Conservation (phyloP, 2,888 invertebrate genomes). For the Argyresthia albistria region DNA sequence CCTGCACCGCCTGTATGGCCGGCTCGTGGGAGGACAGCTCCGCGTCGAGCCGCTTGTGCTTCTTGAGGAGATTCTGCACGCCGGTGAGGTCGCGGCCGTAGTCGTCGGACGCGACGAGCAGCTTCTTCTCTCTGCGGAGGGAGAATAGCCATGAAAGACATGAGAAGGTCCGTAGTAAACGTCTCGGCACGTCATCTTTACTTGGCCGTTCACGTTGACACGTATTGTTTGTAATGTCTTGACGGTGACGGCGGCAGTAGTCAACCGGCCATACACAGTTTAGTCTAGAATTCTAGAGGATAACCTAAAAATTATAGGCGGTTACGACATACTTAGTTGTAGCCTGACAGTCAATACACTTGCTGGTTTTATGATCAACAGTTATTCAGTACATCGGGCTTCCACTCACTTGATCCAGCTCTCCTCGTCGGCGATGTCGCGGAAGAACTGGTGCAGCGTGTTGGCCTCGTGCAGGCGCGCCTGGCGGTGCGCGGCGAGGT, state of each 20-base stretch:
- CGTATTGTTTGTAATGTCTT: too few species aligned
- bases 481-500: constrained; percentile 92
- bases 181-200: too few species aligned
- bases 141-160: too few species aligned
- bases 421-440: constrained; percentile 99
- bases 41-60: constrained; percentile 98
- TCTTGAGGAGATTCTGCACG: constrained; percentile 98
- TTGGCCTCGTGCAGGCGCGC: constrained; percentile 95
- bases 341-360: too few species aligned
- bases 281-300: too few species aligned
- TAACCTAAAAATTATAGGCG: too few species aligned
- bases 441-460: constrained; percentile 98
- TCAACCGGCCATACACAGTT: too few species aligned
- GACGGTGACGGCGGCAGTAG: too few species aligned
- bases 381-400: neutral
- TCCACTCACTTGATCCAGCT: constrained; percentile 94
- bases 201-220: too few species aligned
- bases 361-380: too few species aligned
- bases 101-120: constrained; percentile 97
- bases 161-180: too few species aligned
- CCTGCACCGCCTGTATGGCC: constrained; percentile 87
- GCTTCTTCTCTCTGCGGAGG: constrained; percentile 88
- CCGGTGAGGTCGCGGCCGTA: constrained; percentile 98
- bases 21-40: constrained; percentile 98
- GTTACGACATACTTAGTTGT: too few species aligned